Base-by-base conservation (phyloP, 2,797 vertebrate genomes). In the Xenopus petersii region DNA sequence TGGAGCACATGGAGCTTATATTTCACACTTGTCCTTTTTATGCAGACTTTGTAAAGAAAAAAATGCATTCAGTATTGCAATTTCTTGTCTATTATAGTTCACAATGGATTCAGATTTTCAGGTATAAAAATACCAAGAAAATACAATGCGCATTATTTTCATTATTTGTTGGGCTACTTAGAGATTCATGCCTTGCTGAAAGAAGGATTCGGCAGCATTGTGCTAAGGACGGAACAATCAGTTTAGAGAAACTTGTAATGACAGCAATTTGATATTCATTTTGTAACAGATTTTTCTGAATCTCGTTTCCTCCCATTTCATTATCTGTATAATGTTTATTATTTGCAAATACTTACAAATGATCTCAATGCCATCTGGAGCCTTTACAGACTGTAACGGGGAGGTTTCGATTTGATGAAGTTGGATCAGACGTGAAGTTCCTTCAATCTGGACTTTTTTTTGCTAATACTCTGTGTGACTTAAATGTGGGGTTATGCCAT, bases 181-280 rank as follows among this genome's bases (percentile, higher is more conserved):
- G 36, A 30, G 42, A 78, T 78, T 69, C 71, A 70, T 49, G 42
- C 63, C 64, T 78, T n/a, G 70, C 55, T 58, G 65, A 76, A 66
- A 15, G 33, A 67, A 73, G 66, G 66, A 59, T 73, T 47, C 56
- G 26, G 46, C 60, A 26, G 51, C 66, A 64, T 73, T 73, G 71
- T 78, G 66, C 26, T 46, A 36, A 74, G 67, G 64, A 69, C 49
- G 54, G 60, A 77, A 73, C 70, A 77, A 73, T 69, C 65, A 68
- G 66, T 54, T 64, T 46, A 56, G 66, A 73, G 64, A 74, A 73
- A 78, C 59, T 64, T 42, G 5, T 73, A 78, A 78, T 78, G 71
- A 73, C 76, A 73, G 71, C 76, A 78, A 78, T 78, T 78, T 73
- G 73, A 78, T 78, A 78, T 64, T 78, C 76, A 70, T 78, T 78